A percentile compares a stretch with the other conserved stretches of the same genome.
These are phyloP conservation scores for Nephrotoma appendiculata DNA, from an alignment of 2,888 invertebrate genomes.

Conservation along the genomic window DNA sequence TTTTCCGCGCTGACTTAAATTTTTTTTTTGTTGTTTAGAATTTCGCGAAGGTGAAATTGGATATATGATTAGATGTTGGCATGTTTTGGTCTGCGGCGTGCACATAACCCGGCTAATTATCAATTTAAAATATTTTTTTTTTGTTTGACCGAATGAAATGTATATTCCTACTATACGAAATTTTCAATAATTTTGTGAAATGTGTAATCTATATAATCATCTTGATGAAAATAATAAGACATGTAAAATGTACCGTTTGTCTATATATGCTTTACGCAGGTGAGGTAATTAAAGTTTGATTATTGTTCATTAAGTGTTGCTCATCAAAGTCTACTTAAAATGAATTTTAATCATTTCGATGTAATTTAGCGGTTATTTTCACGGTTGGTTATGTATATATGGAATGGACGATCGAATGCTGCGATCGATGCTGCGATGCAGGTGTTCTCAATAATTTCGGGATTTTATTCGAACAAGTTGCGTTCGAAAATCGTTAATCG, in stretches of 20 bases:
- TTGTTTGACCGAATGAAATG: not conserved
- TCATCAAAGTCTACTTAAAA: not conserved
- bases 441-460: not conserved
- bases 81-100: not conserved
- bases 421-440: not conserved
- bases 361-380: not conserved
- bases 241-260: not conserved
- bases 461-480: not conserved
- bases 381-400: not conserved
- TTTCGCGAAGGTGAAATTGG: not conserved
- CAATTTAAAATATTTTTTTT: not conserved
- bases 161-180: not conserved
- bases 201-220: not conserved
- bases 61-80: not conserved
- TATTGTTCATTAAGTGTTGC: not conserved
- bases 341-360: not conserved
- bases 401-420: not conserved
- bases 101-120: not conserved
- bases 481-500: not conserved
- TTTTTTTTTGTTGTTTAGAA: not conserved
- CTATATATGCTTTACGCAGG: not conserved
- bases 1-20: not conserved
- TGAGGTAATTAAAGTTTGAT: not conserved
- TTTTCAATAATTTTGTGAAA: not conserved
- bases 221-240: not conserved